A percentile compares a stretch with the other conserved stretches of the same genome.
phyloP scores from a whole-genome alignment of 2,888 invertebrate species.

The Achlya flavicornis region DNA sequence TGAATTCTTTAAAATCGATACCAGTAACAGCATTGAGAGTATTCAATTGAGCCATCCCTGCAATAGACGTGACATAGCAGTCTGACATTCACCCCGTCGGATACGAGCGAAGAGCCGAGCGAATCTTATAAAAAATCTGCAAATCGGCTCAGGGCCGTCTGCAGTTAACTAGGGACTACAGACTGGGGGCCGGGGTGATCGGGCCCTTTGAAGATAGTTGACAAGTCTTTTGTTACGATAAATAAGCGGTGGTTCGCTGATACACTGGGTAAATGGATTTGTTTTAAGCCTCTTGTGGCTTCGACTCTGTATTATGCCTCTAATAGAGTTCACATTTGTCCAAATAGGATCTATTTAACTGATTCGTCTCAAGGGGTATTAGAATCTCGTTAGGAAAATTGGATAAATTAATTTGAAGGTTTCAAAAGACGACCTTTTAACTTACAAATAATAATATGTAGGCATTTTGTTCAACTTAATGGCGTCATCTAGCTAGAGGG shows the following conservation, averaged over 20 bases:
- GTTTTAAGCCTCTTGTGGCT: conserved; percentile 36
- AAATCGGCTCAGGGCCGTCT: conserved; percentile 39
- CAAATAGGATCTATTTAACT: conserved; percentile 50
- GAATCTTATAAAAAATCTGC: conserved; percentile 38
- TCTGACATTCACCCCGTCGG: not conserved
- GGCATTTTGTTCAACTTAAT: not conserved
- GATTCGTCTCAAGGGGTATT: conserved; percentile 21
- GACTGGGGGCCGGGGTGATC: not conserved
- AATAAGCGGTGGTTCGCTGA: conserved; percentile 35
- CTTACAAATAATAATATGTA: not conserved
- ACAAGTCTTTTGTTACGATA: conserved; percentile 36
- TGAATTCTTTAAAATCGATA: conserved; percentile 21
- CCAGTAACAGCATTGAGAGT: conserved; percentile 23
- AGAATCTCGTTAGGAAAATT: conserved; percentile 12
- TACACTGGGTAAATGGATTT: conserved; percentile 50
- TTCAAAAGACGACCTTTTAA: not conserved
- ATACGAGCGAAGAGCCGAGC: conserved; percentile 17
- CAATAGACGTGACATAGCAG: conserved; percentile 19
- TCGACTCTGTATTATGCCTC: conserved; percentile 26
- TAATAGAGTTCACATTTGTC: conserved; percentile 64
- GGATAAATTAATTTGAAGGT: not conserved
- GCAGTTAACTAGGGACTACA: conserved; percentile 25
- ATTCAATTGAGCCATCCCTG: conserved; percentile 24
- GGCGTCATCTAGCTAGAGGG: not conserved
- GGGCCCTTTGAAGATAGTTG: conserved; percentile 6